A percentile compares a stretch with the other conserved stretches of the same genome.
Evolutionary conservation across 2,797 vertebrate species (phyloP).

Genomic region (Lutjanus campechanus): DNA sequence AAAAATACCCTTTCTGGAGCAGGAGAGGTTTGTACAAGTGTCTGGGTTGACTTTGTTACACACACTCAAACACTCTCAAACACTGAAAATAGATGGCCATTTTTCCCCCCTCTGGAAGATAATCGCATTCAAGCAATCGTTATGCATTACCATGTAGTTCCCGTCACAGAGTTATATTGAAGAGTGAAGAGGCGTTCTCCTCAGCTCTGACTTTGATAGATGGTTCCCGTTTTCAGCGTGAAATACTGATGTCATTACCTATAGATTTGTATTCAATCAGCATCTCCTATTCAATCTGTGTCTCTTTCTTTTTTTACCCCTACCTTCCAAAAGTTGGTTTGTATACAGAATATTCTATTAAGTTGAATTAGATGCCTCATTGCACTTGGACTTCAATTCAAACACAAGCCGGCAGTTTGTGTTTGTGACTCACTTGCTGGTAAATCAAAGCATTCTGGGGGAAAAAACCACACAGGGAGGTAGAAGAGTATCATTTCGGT

Average conservation of each 20-base stretch:
- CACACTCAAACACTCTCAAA: conserved; percentile 61
- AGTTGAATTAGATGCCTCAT: conserved; percentile 58
- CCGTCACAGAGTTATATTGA: conserved; percentile 68
- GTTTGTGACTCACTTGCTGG: conserved; percentile 18
- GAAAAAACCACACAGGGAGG: conserved; percentile 11
- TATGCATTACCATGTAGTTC: conserved; percentile 78
- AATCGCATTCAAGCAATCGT: conserved; percentile 74
- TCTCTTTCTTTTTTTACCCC: conserved; percentile 35
- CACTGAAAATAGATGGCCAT: conserved; percentile 67
- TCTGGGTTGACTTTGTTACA: conserved; percentile 64
- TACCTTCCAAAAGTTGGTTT: conserved; percentile 48
- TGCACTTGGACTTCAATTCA: conserved; percentile 49
- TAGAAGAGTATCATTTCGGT: conserved; percentile 54
- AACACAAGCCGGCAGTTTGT: conserved; percentile 39
- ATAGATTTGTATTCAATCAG: conserved; percentile 71
- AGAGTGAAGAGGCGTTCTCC: conserved; percentile 71
- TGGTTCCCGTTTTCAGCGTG: conserved; percentile 56
- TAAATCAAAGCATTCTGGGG: conserved; percentile 7
- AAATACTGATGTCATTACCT: conserved; percentile 74
- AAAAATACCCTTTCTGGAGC: conserved; percentile 43
- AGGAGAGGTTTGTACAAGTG: conserved; percentile 56
- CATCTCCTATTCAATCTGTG: conserved; percentile 48
- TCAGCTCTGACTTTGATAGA: conserved; percentile 75
- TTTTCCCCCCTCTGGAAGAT: conserved; percentile 54
- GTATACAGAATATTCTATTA: conserved; percentile 62